Conservation (phyloP, 2,797 vertebrate genomes). For the Cynopterus sphinx region DNA sequence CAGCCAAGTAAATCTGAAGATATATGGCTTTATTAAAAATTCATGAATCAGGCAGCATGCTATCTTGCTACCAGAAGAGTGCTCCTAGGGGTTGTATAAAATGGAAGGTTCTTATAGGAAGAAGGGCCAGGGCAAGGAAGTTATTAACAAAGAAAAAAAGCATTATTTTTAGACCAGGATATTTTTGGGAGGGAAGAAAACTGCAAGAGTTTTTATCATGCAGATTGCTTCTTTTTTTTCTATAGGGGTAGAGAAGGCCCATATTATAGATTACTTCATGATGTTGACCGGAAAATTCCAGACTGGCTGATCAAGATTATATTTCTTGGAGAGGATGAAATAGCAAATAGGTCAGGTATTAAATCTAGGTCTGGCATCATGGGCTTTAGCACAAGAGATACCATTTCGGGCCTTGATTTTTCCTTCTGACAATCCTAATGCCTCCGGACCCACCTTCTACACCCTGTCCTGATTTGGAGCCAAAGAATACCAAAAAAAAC, state of each 20-base stretch:
- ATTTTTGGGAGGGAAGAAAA: too few species aligned
- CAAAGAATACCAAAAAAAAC: background rate
- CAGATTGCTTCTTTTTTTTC: too few species aligned
- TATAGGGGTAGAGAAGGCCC: too few species aligned
- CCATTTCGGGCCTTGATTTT: background rate
- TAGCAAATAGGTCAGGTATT: background rate
- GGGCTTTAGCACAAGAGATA: background rate
- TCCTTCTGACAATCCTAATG: background rate
- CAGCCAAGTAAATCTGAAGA: background rate
- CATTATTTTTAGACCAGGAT: background rate
- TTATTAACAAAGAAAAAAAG: background rate
- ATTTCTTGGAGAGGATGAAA: background rate
- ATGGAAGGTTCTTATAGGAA: background rate
- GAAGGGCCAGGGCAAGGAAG: background rate
- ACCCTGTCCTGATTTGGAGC: background rate
- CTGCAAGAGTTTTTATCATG: too few species aligned
- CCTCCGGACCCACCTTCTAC: background rate
- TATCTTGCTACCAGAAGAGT: too few species aligned
- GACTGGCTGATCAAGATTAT: background rate
- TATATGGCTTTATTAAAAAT: background rate
- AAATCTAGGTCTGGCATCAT: background rate
- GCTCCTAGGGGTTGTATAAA: background rate
- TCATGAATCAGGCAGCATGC: background rate
- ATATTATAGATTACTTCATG: background rate
- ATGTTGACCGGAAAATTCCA: background rate